These are phyloP conservation scores for Elephas maximus DNA, from an alignment of 2,113 vertebrate genomes.

Conservation along the genomic window DNA sequence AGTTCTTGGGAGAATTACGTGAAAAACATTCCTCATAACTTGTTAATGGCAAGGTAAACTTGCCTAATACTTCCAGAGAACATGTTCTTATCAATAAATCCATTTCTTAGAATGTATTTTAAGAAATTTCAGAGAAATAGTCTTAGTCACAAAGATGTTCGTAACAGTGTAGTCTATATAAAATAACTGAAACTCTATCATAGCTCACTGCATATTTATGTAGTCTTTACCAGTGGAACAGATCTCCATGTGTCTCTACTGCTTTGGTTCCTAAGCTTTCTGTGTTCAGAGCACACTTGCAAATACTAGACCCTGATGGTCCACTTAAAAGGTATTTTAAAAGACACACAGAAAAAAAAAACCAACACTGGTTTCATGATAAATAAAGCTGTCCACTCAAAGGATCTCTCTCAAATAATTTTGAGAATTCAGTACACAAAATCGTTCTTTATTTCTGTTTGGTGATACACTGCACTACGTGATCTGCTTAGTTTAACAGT, in stretches of 20 bases:
- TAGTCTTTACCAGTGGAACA: background rate
- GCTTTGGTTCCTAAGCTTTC: background rate
- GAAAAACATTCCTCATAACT: background rate
- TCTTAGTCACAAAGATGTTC: background rate
- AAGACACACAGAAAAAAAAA: background rate
- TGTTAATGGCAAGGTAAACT: background rate
- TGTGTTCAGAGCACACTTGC: constrained; percentile 39
- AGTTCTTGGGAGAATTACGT: background rate
- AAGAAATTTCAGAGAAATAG: constrained; percentile 28
- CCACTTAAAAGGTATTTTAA: background rate
- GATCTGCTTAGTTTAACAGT: background rate
- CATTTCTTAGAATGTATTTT: constrained; percentile 41
- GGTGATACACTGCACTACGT: background rate
- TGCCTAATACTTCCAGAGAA: background rate
- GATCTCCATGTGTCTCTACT: background rate
- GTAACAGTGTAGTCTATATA: background rate
- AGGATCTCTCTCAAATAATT: constrained; percentile 3
- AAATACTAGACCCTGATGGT: constrained; percentile 21
- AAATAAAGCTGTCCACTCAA: background rate
- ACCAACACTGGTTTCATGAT: background rate
- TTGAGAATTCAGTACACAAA: constrained; percentile 27
- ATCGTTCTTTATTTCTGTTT: background rate
- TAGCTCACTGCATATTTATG: background rate
- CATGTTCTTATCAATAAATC: background rate
- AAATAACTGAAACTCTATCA: background rate